These are phyloP conservation scores for Protomyctophum bolini DNA, from an alignment of 2,113 vertebrate species.

Conservation along the genomic window DNA sequence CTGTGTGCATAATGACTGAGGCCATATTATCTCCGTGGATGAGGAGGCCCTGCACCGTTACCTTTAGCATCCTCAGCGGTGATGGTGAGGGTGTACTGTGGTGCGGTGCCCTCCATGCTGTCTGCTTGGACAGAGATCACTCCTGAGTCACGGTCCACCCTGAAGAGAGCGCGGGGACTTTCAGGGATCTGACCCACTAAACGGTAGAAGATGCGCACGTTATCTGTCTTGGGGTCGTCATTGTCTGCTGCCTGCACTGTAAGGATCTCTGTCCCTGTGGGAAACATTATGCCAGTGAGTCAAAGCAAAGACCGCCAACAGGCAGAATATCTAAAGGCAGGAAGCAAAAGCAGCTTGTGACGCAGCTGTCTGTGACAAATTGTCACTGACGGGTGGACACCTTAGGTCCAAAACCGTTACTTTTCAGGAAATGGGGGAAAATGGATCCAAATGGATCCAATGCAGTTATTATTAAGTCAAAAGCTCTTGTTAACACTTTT, in stretches of 20 bases:
- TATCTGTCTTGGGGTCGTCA: conserved; percentile 79
- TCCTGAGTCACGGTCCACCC: conserved; percentile 70
- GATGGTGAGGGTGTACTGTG: conserved; percentile 73
- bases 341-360: no score
- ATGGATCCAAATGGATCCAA: no score
- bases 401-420: no score
- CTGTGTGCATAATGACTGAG: no score
- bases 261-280: conserved; percentile 78
- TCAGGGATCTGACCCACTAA: conserved; percentile 77
- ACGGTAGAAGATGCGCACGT: conserved; percentile 76
- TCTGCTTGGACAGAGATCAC: conserved; percentile 74
- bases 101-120: conserved; percentile 66
- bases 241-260: conserved; percentile 78
- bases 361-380: no score
- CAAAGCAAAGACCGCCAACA: no score
- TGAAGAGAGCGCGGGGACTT: conserved; percentile 77
- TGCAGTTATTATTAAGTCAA: no score
- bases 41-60: conserved; percentile 23
- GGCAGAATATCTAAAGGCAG: no score
- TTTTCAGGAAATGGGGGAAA: no score
- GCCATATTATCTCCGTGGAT: no score
- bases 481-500: no score
- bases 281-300: neutral
- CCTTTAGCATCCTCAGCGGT: conserved; percentile 81
- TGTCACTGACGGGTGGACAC: no score